Evolutionary conservation across 1,140 invertebrate species (phyloP), one percentile per base, ranked within the genome.

Genomic region (Atta cephalotes): DNA sequence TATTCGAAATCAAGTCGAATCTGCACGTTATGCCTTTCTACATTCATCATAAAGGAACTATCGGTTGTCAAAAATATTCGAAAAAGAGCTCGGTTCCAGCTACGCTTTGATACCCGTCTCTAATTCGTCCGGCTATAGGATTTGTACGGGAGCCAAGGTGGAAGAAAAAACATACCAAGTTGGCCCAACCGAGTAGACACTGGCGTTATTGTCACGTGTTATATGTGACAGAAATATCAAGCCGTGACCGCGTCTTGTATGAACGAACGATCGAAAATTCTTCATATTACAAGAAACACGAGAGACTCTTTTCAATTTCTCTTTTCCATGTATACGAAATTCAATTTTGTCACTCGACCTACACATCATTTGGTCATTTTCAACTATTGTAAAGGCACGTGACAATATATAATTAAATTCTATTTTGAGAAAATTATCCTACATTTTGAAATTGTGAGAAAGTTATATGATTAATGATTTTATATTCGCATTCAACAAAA

Each of bases 71-170:
- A 70, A 65, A 89, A 89, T 58, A n/a, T 65, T 87, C 78, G 79
- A 84, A 89, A 89, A 90, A 51, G 70, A 86, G 71, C 78, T 70
- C 63, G 70, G 49, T 35, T 1, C 18, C 71, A 66, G 86, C 72
- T 74, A 91, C 88, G 89, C 86, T 92, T 90, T 91, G 90, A 93
- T 88, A 84, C 85, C 87, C 92, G 90, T 91, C 63, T 87, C 92
- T 92, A 92, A 92, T 92, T 92, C 90, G 65, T 92, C 78, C 91
- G 87, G 87, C 6, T 62, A 51, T 1, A 39, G 39, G 28, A 63
- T 84, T 68, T 76, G 25, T 31, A 28, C 80, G 70, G 45, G 56
- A 18, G 68, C 70, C 4, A 25, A 28, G 25, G 80, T 68, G 5
- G 49, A 63, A 14, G 58, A 66, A 72, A 74, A 84, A 68, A 76